Evolutionary conservation across 2,113 vertebrate genomes (phyloP).

Genomic region (Phaethornis superciliosus): DNA sequence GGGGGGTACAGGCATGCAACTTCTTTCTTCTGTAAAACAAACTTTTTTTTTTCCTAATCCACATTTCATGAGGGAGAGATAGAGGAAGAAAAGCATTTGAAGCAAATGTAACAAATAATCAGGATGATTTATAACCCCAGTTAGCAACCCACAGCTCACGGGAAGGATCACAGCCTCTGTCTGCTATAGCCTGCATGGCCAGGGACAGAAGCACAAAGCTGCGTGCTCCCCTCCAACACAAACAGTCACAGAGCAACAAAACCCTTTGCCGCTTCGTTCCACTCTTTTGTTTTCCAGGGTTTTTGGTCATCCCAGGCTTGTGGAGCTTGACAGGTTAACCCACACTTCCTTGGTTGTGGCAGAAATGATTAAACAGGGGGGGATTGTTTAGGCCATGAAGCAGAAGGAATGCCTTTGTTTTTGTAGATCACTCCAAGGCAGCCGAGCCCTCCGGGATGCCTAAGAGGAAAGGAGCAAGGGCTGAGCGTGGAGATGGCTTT

Average conservation of each 20-base stretch:
- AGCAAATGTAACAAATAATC: not conserved
- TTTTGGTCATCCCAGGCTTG: constrained; percentile 45
- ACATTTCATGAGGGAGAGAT: not conserved
- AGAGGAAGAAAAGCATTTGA: not conserved
- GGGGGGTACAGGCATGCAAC: not conserved
- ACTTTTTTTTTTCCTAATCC: not conserved
- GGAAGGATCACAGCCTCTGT: not conserved
- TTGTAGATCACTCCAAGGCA: constrained; percentile 50
- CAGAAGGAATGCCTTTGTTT: constrained; percentile 65
- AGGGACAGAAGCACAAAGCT: constrained; percentile 13
- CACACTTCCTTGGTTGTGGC: constrained; percentile 21
- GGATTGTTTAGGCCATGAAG: constrained; percentile 53
- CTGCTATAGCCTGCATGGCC: not conserved
- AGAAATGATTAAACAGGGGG: constrained; percentile 67
- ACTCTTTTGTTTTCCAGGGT: constrained; percentile 60
- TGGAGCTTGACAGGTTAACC: constrained; percentile 70
- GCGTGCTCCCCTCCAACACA: not conserved
- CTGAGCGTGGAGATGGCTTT: not conserved
- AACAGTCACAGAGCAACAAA: constrained; percentile 50
- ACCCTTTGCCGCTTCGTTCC: constrained; percentile 54
- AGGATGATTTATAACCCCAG: constrained; percentile 37
- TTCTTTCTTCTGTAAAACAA: constrained; percentile 30
- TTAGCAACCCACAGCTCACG: not conserved
- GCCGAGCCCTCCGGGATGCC: not conserved
- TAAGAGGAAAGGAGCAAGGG: not conserved